A percentile compares a stretch with the other conserved stretches of the same genome.
phyloP scores from a whole-genome alignment of 2,113 vertebrate genomes.

The Theropithecus gelada region DNA sequence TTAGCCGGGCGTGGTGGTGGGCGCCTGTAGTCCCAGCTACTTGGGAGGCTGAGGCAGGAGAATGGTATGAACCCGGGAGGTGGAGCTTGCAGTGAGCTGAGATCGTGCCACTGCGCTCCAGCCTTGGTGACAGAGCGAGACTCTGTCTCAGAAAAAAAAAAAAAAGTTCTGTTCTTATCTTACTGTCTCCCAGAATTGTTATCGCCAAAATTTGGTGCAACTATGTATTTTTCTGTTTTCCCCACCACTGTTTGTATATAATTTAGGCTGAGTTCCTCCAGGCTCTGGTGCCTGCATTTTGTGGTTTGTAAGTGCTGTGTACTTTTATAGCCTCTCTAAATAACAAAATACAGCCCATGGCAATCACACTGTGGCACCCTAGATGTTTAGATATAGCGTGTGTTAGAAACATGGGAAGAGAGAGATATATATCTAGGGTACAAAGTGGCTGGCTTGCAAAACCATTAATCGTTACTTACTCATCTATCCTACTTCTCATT shows the following conservation, averaged over 20 bases:
- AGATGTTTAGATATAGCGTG: slow-evolving; percentile 24
- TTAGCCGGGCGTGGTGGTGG: no score
- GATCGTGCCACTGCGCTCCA: no score
- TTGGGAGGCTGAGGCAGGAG: no score
- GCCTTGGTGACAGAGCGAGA: no score
- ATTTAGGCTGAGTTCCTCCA: slow-evolving; percentile 64
- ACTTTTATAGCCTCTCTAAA: slow-evolving; percentile 73
- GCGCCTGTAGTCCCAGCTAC: no score
- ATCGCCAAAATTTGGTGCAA: slow-evolving; percentile 55
- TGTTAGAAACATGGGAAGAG: not conserved
- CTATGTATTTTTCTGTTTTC: slow-evolving; percentile 59
- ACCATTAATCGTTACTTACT: not conserved
- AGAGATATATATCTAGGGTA: not conserved
- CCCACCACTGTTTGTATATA: slow-evolving; percentile 55
- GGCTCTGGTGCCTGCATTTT: slow-evolving; percentile 62
- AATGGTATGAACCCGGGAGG: no score
- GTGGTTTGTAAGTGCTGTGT: slow-evolving; percentile 69
- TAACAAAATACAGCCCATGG: slow-evolving; percentile 69
- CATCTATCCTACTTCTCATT: not conserved
- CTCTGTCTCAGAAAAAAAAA: no score
- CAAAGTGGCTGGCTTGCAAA: not conserved
- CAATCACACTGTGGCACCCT: slow-evolving; percentile 53
- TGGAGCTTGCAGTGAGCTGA: no score
- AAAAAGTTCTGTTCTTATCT: not conserved
- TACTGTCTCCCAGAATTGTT: slow-evolving; percentile 21